Conservation (phyloP, 2,113 vertebrate species). For the Aythya baeri region DNA sequence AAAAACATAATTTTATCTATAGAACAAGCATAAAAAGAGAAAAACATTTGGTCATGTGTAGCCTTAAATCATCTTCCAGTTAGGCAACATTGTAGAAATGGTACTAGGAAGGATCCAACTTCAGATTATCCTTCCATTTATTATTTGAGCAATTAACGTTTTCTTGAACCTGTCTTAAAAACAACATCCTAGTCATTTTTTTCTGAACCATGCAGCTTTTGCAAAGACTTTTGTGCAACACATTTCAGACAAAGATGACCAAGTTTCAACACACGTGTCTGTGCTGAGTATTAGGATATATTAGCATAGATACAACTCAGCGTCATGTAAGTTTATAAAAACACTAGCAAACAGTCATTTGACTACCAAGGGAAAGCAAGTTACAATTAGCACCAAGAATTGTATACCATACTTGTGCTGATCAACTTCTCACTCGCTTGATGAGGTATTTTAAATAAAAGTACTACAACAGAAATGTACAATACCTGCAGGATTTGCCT, state of each 20-base stretch:
- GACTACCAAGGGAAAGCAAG: not conserved
- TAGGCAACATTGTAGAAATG: not conserved
- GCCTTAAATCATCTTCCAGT: not conserved
- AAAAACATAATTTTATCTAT: not conserved
- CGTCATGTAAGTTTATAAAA: not conserved
- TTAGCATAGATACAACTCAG: not conserved
- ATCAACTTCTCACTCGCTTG: not conserved
- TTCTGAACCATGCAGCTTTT: not conserved
- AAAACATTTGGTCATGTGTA: not conserved
- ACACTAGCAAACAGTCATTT: not conserved
- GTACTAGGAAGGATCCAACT: not conserved
- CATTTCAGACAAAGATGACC: not conserved
- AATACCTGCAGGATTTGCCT: constrained; percentile 87
- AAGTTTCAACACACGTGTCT: not conserved
- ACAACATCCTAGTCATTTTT: not conserved
- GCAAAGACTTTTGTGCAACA: not conserved
- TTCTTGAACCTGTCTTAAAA: not conserved
- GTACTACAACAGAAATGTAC: not conserved
- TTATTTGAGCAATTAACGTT: not conserved
- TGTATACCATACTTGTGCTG: not conserved
- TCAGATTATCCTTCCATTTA: not conserved
- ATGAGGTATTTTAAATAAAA: not conserved
- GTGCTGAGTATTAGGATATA: not conserved
- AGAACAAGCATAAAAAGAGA: not conserved
- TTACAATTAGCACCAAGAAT: not conserved